Percentiles rank a stretch among this genome's conserved stretches.
Evolutionary conservation across 2,888 invertebrate genomes (phyloP).

Genomic region (Nomada ferruginata): DNA sequence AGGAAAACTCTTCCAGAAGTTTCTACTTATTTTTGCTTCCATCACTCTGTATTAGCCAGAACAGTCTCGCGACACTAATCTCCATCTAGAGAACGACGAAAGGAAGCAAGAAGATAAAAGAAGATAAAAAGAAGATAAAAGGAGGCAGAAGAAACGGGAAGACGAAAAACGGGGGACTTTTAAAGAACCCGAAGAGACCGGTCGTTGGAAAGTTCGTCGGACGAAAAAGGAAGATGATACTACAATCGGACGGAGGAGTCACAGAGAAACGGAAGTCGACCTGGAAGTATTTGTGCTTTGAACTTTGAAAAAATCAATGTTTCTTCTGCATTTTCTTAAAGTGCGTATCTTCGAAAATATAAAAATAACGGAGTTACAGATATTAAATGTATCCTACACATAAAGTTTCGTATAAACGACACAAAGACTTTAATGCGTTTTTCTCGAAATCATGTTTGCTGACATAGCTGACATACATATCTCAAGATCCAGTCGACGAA

Average conservation of each 20-base stretch:
- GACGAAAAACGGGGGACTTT: neutral
- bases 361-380: too few relatives aligned
- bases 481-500: neutral
- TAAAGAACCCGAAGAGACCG: slow-evolving; percentile 3
- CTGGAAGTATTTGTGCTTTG: too few relatives aligned
- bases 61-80: slow-evolving; percentile 8
- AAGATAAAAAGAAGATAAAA: neutral
- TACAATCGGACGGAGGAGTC: neutral
- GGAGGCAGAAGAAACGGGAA: neutral
- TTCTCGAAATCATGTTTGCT: too few relatives aligned
- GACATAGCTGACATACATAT: too few relatives aligned
- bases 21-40: neutral
- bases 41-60: neutral
- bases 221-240: slow-evolving; percentile 5
- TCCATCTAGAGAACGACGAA: neutral
- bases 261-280: neutral
- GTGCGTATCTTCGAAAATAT: too few relatives aligned
- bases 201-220: slow-evolving; percentile 4
- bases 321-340: too few relatives aligned
- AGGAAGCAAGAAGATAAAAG: neutral
- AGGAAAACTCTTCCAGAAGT: neutral
- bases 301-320: too few relatives aligned
- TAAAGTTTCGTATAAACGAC: too few relatives aligned
- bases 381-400: too few relatives aligned
- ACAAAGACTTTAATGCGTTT: too few relatives aligned